Conservation (phyloP, 2,888 invertebrate genomes). For the Crossocerus cetratus region DNA sequence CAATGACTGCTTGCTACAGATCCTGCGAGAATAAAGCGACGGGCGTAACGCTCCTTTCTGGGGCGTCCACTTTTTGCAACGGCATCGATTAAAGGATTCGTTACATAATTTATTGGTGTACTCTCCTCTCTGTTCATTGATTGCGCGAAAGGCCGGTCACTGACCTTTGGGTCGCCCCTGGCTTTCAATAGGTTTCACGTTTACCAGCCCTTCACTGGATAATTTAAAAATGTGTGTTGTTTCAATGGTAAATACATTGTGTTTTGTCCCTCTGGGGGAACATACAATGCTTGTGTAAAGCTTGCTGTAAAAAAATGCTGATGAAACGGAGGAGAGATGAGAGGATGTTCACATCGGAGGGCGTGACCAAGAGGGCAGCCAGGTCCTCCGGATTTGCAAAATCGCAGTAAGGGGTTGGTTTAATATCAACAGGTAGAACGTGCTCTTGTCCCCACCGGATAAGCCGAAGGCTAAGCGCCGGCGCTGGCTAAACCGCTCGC, state of each 20-base stretch:
- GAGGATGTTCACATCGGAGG: constrained; percentile 43
- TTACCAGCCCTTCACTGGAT: no score
- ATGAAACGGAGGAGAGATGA: not conserved
- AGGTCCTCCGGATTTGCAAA: constrained; percentile 73
- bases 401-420: constrained; percentile 74
- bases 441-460: constrained; percentile 70
- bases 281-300: not conserved
- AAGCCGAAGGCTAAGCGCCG: constrained; percentile 76
- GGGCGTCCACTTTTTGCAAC: no score
- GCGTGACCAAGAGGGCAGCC: constrained; percentile 65
- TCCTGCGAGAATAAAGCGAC: no score
- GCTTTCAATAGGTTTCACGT: no score
- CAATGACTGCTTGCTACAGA: constrained; percentile 39
- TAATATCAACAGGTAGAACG: constrained; percentile 74
- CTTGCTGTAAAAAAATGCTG: not conserved
- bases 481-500: constrained; percentile 75
- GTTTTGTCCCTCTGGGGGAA: no score
- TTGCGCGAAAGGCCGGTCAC: not conserved
- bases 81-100: no score
- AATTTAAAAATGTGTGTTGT: no score
- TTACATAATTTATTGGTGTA: no score
- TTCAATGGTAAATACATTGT: no score
- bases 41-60: no score
- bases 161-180: no score
- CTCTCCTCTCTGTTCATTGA: no score